These are phyloP conservation scores for Caenorhabditis inopinata DNA, from an alignment of 1,140 invertebrate genomes.

Conservation along the genomic window DNA sequence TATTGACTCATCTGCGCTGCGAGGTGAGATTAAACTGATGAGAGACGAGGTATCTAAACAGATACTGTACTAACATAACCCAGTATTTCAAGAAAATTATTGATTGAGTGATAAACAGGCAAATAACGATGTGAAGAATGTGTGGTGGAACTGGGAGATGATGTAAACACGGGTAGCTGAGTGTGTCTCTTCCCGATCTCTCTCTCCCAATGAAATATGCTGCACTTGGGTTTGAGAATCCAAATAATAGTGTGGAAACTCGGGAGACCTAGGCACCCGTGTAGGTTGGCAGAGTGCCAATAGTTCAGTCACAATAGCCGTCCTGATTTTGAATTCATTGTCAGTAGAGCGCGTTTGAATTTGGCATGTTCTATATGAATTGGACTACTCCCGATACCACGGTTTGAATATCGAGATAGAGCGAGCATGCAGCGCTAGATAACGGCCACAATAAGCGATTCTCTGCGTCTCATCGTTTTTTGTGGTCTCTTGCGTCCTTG, in stretches of 20 bases:
- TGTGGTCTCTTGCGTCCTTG: too few species aligned
- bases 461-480: too few species aligned
- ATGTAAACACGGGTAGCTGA: conserved; percentile 20
- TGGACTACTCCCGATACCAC: too few species aligned
- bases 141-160: neutral
- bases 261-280: neutral
- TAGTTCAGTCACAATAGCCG: conserved; percentile 6
- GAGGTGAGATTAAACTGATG: too few species aligned
- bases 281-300: conserved; percentile 18
- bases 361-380: neutral
- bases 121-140: conserved; percentile 6
- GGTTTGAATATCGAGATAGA: too few species aligned
- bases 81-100: neutral
- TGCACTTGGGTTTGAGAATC: conserved; percentile 13
- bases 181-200: neutral
- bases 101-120: conserved; percentile 3
- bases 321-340: neutral
- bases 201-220: conserved; percentile 8
- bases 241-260: neutral
- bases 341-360: neutral
- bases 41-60: neutral
- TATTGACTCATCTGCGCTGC: neutral
- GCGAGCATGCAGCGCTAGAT: too few species aligned
- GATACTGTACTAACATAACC: neutral
- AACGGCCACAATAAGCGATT: too few species aligned